Conservation (phyloP, 2,797 vertebrate genomes). For the Sternotherus odoratus region DNA sequence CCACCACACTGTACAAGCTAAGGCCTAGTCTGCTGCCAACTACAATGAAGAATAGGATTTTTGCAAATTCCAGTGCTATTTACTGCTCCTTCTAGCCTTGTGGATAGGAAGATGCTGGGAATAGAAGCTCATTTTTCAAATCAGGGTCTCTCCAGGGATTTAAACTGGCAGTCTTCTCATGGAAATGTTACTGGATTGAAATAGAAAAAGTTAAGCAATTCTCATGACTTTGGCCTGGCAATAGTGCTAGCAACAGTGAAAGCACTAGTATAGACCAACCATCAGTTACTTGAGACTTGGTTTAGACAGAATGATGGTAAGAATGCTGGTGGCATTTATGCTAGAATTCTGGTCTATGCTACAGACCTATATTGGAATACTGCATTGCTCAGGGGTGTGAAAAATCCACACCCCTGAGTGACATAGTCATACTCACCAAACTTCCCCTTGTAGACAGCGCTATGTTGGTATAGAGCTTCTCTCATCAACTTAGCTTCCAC, state of each 20-base stretch:
- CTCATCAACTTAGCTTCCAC: too few species aligned
- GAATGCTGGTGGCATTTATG: not conserved
- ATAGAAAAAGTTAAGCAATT: not conserved
- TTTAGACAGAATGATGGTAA: not conserved
- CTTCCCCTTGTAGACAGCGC: not conserved
- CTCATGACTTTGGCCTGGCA: not conserved
- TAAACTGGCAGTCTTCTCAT: not conserved
- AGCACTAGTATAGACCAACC: not conserved
- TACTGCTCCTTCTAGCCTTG: not conserved
- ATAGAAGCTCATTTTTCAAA: constrained; percentile 2
- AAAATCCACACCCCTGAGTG: not conserved
- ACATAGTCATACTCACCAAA: not conserved
- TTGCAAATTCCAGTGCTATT: not conserved
- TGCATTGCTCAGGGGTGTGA: not conserved
- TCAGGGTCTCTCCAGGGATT: not conserved
- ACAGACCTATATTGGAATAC: not conserved
- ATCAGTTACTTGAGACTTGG: not conserved
- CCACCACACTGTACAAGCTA: not conserved
- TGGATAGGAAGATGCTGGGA: not conserved
- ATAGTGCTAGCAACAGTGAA: not conserved
- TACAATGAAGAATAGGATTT: constrained; percentile 19
- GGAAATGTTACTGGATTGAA: not conserved
- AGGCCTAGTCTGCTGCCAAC: constrained; percentile 4
- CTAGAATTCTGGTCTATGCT: not conserved
- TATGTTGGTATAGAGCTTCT: not conserved